Evolutionary conservation across 1,140 invertebrate genomes (phyloP).

Genomic region (Xylocopa sonorina): DNA sequence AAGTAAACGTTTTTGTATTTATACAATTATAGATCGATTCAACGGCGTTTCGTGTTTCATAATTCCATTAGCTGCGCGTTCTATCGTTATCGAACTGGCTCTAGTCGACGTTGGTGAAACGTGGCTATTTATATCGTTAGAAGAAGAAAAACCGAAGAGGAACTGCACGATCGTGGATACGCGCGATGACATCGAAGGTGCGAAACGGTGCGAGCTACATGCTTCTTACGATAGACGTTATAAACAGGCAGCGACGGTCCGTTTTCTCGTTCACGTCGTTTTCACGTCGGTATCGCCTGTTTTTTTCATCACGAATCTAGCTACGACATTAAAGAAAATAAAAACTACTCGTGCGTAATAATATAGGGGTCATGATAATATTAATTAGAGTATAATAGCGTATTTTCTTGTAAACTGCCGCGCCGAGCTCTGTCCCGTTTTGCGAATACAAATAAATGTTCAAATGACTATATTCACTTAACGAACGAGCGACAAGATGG

Average conservation of each 20-base stretch:
- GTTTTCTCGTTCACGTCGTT: neutral
- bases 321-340: neutral
- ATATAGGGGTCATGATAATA: slow-evolving; percentile 19
- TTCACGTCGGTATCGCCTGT: too few species aligned
- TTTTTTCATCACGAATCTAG: neutral
- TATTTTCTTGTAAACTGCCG: neutral
- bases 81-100: slow-evolving; percentile 23
- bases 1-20: neutral
- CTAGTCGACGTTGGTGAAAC: neutral
- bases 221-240: neutral
- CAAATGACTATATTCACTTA: slow-evolving; percentile 27
- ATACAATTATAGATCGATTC: slow-evolving; percentile 10
- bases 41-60: neutral
- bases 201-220: slow-evolving; percentile 10
- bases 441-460: slow-evolving; percentile 2
- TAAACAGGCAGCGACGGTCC: neutral
- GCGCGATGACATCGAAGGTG: neutral
- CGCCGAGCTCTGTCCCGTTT: slow-evolving; percentile 20
- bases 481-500: slow-evolving; percentile 9
- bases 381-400: slow-evolving; percentile 6
- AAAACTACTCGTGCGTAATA: slow-evolving; percentile 7
- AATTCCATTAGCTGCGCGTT: neutral
- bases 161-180: neutral
- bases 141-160: too few species aligned
- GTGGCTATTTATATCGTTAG: neutral